phyloP scores from a whole-genome alignment of 2,113 vertebrate genomes.

The Melanerpes formicivorus region DNA sequence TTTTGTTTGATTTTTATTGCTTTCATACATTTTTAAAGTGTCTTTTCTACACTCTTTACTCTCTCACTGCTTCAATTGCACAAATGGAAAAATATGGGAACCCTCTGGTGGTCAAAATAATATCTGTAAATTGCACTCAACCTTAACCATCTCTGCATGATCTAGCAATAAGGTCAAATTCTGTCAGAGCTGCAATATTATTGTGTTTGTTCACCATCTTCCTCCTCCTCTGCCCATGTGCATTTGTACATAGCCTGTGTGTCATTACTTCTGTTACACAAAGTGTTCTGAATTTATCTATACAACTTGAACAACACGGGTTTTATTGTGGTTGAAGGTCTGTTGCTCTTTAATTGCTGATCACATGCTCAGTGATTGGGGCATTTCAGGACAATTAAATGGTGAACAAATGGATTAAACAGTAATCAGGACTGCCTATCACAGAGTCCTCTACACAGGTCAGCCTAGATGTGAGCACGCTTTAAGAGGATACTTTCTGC shows the following conservation, averaged over 20 bases:
- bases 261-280: background rate
- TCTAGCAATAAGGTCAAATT: background rate
- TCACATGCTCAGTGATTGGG: background rate
- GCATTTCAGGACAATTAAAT: background rate
- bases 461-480: background rate
- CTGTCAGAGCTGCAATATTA: background rate
- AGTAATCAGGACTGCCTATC: background rate
- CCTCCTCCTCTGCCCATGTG: background rate
- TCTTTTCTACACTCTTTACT: background rate
- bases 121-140: conserved; percentile 48
- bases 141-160: background rate
- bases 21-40: background rate
- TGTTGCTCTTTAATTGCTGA: background rate
- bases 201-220: background rate
- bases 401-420: background rate
- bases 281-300: background rate
- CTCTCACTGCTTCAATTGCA: background rate
- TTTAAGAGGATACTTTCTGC: background rate
- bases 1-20: background rate
- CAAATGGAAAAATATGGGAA: conserved; percentile 56
- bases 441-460: background rate
- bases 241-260: background rate
- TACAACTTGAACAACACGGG: background rate
- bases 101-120: conserved; percentile 64
- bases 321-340: conserved; percentile 50